Percentiles rank a stretch among this genome's conserved stretches.
These are phyloP conservation scores for Octonoba sinensis DNA, from an alignment of 2,888 invertebrate species.

Conservation along the genomic window DNA sequence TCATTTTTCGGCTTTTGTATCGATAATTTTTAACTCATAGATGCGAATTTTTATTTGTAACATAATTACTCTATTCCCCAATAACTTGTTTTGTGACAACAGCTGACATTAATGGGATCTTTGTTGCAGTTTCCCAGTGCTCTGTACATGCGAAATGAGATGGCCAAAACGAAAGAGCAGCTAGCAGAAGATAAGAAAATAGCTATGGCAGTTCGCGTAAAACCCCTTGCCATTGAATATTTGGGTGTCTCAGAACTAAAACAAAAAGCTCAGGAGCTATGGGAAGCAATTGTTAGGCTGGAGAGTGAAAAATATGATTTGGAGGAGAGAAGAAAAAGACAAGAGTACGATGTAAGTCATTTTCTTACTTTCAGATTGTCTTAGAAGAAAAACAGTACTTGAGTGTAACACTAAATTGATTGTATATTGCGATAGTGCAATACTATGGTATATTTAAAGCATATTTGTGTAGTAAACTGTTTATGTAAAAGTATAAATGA, in stretches of 20 bases:
- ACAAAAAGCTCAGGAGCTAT: slow-evolving; percentile 89
- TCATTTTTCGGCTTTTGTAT: too few species aligned
- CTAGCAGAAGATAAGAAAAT: slow-evolving; percentile 99
- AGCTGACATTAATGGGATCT: too few species aligned
- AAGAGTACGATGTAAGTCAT: slow-evolving; percentile 94
- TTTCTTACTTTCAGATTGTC: too few species aligned
- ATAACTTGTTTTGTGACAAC: too few species aligned
- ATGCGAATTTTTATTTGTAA: too few species aligned
- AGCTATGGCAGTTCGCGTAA: slow-evolving; percentile 94
- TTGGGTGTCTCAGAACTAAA: slow-evolving; percentile 83
- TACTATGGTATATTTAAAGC: too few species aligned
- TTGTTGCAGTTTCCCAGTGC: slow-evolving; percentile 76
- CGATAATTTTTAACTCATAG: too few species aligned
- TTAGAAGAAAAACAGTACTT: too few species aligned
- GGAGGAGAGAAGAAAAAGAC: slow-evolving; percentile 97
- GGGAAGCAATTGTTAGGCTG: slow-evolving; percentile 93
- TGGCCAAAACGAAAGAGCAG: slow-evolving; percentile 99
- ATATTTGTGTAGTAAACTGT: too few species aligned
- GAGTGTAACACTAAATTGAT: too few species aligned
- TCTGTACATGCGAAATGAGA: slow-evolving; percentile 92
- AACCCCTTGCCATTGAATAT: slow-evolving; percentile 86
- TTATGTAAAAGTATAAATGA: too few species aligned
- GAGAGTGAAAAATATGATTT: slow-evolving; percentile 99
- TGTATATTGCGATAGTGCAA: background rate
- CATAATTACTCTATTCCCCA: too few species aligned